Evolutionary conservation across 2,113 vertebrate genomes (phyloP).

Genomic region (Heterotis niloticus): DNA sequence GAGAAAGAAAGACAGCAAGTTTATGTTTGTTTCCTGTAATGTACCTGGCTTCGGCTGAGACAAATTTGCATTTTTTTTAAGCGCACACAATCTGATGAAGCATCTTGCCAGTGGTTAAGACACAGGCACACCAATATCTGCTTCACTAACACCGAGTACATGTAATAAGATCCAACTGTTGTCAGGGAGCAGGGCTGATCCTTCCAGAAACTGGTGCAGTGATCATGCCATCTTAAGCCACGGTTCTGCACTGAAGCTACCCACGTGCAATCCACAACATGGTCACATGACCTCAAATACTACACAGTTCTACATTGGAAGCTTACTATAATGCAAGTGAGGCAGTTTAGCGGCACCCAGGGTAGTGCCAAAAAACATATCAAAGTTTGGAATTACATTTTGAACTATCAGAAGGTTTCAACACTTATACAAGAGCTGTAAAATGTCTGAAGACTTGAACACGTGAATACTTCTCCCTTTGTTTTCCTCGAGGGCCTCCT

Average conservation of each 20-base stretch:
- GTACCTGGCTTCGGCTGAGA: slow-evolving; percentile 33
- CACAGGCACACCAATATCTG: not conserved
- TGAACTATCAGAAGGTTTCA: too few relatives aligned
- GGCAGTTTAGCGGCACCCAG: too few relatives aligned
- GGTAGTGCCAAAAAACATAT: too few relatives aligned
- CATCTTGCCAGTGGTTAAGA: slow-evolving; percentile 2
- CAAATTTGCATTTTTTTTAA: not conserved
- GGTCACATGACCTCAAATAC: not conserved
- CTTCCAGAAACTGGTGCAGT: slow-evolving; percentile 38
- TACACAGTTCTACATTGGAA: not conserved
- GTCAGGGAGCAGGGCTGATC: slow-evolving; percentile 9
- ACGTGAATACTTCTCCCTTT: too few relatives aligned
- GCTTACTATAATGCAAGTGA: not conserved
- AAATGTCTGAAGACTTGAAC: too few relatives aligned
- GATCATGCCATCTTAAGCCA: not conserved
- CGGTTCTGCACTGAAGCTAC: not conserved
- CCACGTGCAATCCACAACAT: not conserved
- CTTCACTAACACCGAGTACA: not conserved
- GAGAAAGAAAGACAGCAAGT: slow-evolving; percentile 26
- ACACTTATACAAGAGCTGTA: too few relatives aligned
- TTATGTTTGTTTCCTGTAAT: slow-evolving; percentile 41
- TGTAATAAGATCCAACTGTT: slow-evolving; percentile 24
- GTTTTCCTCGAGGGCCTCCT: not conserved
- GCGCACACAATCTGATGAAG: not conserved
- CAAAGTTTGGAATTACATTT: not conserved